Evolutionary conservation across 2,888 invertebrate species (phyloP).

Genomic region (Dicranocentrus wangi): DNA sequence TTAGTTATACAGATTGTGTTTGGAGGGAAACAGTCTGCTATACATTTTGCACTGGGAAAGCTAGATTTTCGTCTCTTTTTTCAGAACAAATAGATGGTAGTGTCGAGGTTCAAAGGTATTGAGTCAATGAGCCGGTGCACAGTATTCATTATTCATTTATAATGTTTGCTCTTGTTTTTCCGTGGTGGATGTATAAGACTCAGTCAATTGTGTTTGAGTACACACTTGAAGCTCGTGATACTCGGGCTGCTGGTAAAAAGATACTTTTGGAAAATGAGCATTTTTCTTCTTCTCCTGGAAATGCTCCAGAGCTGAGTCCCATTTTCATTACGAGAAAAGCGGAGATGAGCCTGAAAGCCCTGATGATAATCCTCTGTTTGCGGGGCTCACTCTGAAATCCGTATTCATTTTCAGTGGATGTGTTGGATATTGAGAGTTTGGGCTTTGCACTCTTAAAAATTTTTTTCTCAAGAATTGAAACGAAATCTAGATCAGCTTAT

Average conservation of each 20-base stretch:
- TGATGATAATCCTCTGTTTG: no score
- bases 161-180: constrained; percentile 35
- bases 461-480: no score
- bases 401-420: not conserved
- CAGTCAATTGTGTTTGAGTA: not conserved
- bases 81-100: not conserved
- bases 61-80: no score
- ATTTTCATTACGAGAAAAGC: constrained; percentile 17
- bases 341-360: not conserved
- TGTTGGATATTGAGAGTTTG: no score
- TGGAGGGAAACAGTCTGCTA: not conserved
- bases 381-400: not conserved
- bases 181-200: not conserved
- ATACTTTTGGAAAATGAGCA: constrained; percentile 9
- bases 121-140: constrained; percentile 49
- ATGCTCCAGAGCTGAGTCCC: not conserved
- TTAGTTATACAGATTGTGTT: no score
- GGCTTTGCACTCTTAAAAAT: no score
- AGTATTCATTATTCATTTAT: constrained; percentile 54
- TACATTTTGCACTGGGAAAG: no score
- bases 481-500: no score
- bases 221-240: no score
- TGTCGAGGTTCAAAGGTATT: constrained; percentile 2
- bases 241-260: not conserved
- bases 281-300: not conserved